A percentile compares a stretch with the other conserved stretches of the same genome.
Evolutionary conservation across 1,140 invertebrate species (phyloP).

Genomic region (Drosophila ohnishii): DNA sequence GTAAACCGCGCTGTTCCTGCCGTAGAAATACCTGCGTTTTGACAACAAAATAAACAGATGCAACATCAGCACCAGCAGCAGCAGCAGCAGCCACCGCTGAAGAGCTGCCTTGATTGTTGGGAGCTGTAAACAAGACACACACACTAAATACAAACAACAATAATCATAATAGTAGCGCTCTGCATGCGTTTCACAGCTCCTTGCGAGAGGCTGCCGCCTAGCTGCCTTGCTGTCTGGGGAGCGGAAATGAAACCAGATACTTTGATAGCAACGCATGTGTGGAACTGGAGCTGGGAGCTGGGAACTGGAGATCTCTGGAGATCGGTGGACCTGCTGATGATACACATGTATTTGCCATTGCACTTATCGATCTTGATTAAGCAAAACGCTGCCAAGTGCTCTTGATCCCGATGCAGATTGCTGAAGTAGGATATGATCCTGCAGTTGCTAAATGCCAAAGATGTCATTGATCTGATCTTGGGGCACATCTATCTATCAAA

Average conservation of each 20-base stretch:
- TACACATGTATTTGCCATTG: conserved; percentile 26
- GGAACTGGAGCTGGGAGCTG: conserved; percentile 20
- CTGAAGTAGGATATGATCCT: conserved; percentile 51
- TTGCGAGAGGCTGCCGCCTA: conserved; percentile 19
- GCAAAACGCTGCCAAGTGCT: conserved; percentile 57
- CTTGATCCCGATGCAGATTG: conserved; percentile 35
- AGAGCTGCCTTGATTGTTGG: conserved; percentile 78
- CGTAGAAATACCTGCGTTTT: conserved; percentile 71
- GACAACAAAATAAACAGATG: conserved; percentile 80
- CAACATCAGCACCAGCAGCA: conserved; percentile 17
- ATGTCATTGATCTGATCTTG: conserved; percentile 49
- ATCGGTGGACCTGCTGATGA: conserved; percentile 8
- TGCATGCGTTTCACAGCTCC: conserved; percentile 71
- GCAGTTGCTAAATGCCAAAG: conserved; percentile 28
- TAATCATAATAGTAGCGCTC: conserved; percentile 60
- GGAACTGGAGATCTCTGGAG: conserved; percentile 3
- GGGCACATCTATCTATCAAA: conserved; percentile 21
- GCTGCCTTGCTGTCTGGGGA: conserved; percentile 30
- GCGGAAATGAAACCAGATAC: conserved; percentile 82
- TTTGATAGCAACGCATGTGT: conserved; percentile 67
- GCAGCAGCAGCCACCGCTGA: conserved; percentile 18
- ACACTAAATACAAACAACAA: conserved; percentile 60
- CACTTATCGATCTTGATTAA: conserved; percentile 62
- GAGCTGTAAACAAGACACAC: conserved; percentile 70
- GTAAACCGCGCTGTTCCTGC: conserved; percentile 54